Conservation (phyloP, 2,113 vertebrate species). For the Malaclemys terrapin region DNA sequence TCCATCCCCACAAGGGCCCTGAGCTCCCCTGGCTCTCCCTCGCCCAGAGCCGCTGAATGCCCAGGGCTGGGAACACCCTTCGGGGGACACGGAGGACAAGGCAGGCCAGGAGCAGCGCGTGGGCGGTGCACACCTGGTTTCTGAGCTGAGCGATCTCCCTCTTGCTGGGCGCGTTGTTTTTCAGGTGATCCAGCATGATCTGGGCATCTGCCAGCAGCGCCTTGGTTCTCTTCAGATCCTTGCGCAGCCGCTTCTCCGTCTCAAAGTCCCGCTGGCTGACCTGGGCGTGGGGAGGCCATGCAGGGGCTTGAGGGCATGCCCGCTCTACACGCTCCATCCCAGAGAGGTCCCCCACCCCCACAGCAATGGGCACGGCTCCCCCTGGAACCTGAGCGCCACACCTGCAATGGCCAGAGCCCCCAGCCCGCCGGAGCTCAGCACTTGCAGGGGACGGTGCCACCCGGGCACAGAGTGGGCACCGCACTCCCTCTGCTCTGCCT, state of each 20-base stretch:
- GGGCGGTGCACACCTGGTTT: conserved; percentile 90
- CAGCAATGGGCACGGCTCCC: no score
- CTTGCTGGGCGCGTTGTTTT: conserved; percentile 97
- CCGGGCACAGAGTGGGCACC: no score
- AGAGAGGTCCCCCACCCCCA: no score
- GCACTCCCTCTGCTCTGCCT: background rate
- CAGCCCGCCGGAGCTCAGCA: no score
- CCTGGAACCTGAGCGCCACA: no score
- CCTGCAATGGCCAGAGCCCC: no score
- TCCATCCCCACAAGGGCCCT: no score
- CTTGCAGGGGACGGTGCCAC: no score
- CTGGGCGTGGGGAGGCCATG: conserved; percentile 63
- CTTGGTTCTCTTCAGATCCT: conserved; percentile 97
- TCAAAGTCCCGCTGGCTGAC: conserved; percentile 91
- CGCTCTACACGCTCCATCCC: background rate
- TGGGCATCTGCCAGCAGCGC: conserved; percentile 94
- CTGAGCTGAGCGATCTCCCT: conserved; percentile 96
- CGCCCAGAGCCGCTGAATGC: no score
- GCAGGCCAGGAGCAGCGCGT: background rate
- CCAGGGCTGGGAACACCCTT: background rate
- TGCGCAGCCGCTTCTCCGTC: conserved; percentile 92
- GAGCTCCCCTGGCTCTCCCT: no score
- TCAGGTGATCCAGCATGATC: conserved; percentile 98
- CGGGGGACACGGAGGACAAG: background rate
- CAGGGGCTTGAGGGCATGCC: background rate